These are phyloP conservation scores for Drosophila monieri DNA, from an alignment of 2,888 invertebrate species.

Conservation along the genomic window DNA sequence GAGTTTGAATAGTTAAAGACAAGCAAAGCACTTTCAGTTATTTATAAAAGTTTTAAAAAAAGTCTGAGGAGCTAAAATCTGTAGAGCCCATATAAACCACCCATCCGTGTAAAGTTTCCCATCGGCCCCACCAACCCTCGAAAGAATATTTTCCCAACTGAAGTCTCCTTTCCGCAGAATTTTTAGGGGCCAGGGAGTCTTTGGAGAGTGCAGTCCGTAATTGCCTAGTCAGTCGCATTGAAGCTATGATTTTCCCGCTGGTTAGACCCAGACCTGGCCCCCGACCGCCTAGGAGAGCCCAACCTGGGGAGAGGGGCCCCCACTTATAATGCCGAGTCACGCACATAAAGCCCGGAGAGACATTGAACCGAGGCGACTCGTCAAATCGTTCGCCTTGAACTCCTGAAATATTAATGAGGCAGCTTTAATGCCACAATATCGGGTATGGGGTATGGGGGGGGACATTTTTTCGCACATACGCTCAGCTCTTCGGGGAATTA, in stretches of 20 bases:
- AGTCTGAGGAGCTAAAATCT: background rate
- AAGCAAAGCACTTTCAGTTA: background rate
- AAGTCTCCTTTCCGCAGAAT: background rate
- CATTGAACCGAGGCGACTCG: slow-evolving; percentile 25
- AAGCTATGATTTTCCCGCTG: slow-evolving; percentile 14
- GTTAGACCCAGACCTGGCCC: background rate
- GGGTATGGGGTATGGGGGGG: background rate
- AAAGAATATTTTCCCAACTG: background rate
- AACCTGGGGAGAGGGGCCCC: background rate
- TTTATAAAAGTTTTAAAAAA: too few species aligned
- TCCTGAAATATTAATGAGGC: slow-evolving; percentile 16
- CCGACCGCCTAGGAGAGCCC: too few species aligned
- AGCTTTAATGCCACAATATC: background rate
- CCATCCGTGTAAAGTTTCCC: background rate
- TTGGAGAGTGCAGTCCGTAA: slow-evolving; percentile 10
- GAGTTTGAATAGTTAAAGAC: background rate
- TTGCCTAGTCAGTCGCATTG: slow-evolving; percentile 18
- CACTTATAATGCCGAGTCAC: slow-evolving; percentile 31
- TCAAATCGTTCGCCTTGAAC: slow-evolving; percentile 29
- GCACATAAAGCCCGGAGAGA: slow-evolving; percentile 27
- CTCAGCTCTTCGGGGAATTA: slow-evolving; percentile 44
- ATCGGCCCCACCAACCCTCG: background rate
- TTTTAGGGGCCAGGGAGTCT: background rate
- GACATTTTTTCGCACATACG: slow-evolving; percentile 60
- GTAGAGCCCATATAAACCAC: background rate